Base-by-base conservation (phyloP, 2,888 invertebrate species). In the Schrankia costaestrigalis region DNA sequence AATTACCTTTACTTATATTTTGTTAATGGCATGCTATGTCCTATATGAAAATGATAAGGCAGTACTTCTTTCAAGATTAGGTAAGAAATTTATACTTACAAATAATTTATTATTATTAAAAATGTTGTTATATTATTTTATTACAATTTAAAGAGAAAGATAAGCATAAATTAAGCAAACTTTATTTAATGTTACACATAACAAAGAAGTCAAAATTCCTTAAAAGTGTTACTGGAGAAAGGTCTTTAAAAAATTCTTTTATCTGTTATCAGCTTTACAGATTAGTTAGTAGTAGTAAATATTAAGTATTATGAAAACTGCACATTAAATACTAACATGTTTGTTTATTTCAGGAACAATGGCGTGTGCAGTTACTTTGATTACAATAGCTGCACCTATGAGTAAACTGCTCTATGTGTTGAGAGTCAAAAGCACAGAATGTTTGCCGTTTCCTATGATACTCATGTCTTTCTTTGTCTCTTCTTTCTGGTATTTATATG, bases 381-480 rank as follows among this genome's bases (percentile, higher is more conserved):
- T 95, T 42, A 95, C 95, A 60, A 93, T 96, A 69, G 95, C 94
- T 11, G 93, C 96, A 7, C 97, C 96, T 3, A 87, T 97, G 52
- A 92, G 93, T 31, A 93, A 93, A 69, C 75, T 96, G 53, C 84
- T 94, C 18, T 93, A 96, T 82, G 97, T 98, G 3, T 86, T 97
- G 32, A 90, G 89, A 71, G 90, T 92, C 3, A 94, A 93, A 74
- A 95, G 91, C 71, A 93, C 96, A 0, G 96, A 96, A 61, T 94
- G 93, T 70, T 89, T 98, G 58, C 97, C 97, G 14, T 94, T 96
- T 70, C 94, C 95, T 3, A 89, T 97, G 64, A 97, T 97, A 71
- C 77, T 94, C 23, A 92, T 94, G 69, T 94, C 95, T 19, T 94
- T 97, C 71, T 78, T 95, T 31, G 95, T 96, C 3, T 94, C 94